These are phyloP conservation scores for Scopus umbretta DNA, from an alignment of 2,113 vertebrate species.

Conservation along the genomic window DNA sequence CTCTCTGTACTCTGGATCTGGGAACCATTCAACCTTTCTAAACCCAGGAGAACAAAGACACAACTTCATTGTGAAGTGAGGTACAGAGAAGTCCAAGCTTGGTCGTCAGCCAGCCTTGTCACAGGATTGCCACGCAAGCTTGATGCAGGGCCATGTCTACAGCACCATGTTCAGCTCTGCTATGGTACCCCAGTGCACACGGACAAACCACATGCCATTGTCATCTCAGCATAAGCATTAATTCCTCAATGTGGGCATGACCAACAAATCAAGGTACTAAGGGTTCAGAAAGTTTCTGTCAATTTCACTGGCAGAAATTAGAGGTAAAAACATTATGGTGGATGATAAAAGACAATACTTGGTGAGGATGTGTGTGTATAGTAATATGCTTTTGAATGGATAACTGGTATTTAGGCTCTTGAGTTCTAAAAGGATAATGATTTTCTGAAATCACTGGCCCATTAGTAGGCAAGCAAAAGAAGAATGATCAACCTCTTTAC, in stretches of 20 bases:
- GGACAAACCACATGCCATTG: rapidly evolving
- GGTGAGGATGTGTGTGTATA: background rate
- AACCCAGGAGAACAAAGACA: background rate
- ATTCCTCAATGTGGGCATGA: background rate
- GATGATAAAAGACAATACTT: background rate
- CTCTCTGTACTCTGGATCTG: background rate
- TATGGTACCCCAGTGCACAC: background rate
- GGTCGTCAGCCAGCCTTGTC: background rate
- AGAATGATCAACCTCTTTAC: background rate
- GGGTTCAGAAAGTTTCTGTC: background rate
- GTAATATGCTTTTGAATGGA: background rate
- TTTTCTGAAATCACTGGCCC: background rate
- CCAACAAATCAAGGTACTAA: background rate
- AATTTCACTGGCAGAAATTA: background rate
- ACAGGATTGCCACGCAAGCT: background rate
- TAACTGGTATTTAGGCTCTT: background rate
- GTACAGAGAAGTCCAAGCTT: background rate
- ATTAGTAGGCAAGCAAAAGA: background rate
- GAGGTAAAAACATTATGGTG: background rate
- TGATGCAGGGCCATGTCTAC: background rate
- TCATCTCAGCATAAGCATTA: background rate
- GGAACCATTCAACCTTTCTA: background rate
- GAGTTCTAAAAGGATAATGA: background rate
- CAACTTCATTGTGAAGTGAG: background rate
- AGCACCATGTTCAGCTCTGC: rapidly evolving